Conservation (phyloP, 2,888 invertebrate species). For the Agelastica alni region DNA sequence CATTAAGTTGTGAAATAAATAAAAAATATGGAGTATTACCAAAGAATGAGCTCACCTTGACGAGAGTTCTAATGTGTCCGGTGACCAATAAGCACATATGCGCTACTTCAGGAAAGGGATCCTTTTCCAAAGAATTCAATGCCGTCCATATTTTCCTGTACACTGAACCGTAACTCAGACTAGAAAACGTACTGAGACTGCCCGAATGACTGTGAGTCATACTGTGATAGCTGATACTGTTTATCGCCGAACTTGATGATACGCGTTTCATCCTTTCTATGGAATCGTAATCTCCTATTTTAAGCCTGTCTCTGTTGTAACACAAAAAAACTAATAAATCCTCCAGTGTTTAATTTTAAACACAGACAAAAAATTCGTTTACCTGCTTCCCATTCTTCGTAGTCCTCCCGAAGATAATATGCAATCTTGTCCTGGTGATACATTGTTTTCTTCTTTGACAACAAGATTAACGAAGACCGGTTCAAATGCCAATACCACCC, state of each 20-base stretch:
- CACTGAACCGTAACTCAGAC: slow-evolving; percentile 70
- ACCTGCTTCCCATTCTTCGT: slow-evolving; percentile 50
- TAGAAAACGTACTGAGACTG: slow-evolving; percentile 56
- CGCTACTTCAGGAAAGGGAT: slow-evolving; percentile 86
- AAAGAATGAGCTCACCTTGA: slow-evolving; percentile 62
- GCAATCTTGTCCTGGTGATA: slow-evolving; percentile 42
- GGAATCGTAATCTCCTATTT: slow-evolving; percentile 31
- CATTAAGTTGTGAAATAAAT: too few relatives aligned
- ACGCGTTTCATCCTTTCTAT: slow-evolving; percentile 64
- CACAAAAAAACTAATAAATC: not conserved
- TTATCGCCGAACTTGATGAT: slow-evolving; percentile 72
- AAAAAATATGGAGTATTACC: too few relatives aligned
- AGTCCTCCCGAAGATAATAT: slow-evolving; percentile 40
- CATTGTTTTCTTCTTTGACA: slow-evolving; percentile 62
- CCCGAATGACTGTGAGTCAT: slow-evolving; percentile 34
- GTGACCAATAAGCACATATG: slow-evolving; percentile 79
- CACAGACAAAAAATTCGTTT: too few relatives aligned
- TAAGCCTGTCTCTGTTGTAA: slow-evolving; percentile 33
- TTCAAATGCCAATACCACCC: slow-evolving; percentile 85
- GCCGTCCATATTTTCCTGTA: slow-evolving; percentile 90
- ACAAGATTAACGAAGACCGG: slow-evolving; percentile 82
- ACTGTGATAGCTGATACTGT: slow-evolving; percentile 56
- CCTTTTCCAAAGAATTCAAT: slow-evolving; percentile 75
- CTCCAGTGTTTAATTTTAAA: not conserved
- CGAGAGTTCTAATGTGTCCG: slow-evolving; percentile 74